phyloP scores from a whole-genome alignment of 37 sponge, comb jelly and placozoan genomes.

The Beroe forskalii region DNA sequence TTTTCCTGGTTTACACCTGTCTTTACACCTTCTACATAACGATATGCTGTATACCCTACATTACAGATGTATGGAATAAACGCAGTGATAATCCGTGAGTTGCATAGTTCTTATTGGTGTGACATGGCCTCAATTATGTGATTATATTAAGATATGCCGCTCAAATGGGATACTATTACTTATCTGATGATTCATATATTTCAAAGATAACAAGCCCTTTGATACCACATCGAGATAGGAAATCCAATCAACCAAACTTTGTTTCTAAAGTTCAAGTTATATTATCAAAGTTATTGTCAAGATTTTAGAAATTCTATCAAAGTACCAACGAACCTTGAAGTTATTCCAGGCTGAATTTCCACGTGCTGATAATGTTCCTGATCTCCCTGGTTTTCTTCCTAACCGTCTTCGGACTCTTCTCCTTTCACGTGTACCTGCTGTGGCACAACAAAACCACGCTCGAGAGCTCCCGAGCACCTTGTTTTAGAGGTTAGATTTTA shows the following conservation, averaged over 20 bases:
- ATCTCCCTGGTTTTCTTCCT: constrained; percentile 31
- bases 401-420: constrained; percentile 44
- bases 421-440: constrained; percentile 51
- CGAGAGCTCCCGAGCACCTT: constrained; percentile 36
- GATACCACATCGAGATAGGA: too few relatives aligned
- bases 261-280: too few relatives aligned
- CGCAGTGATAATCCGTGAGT: constrained; percentile 61
- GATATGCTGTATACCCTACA: constrained; percentile 36
- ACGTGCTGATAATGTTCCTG: constrained; percentile 62
- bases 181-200: too few relatives aligned
- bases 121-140: background rate
- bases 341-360: constrained; percentile 54
- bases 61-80: constrained; percentile 49
- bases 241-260: too few relatives aligned
- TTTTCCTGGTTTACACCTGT: constrained; percentile 22
- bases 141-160: too few relatives aligned
- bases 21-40: constrained; percentile 33
- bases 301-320: too few relatives aligned
- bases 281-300: too few relatives aligned
- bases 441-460: constrained; percentile 33
- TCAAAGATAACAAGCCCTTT: too few relatives aligned
- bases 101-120: background rate
- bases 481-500: constrained; percentile 48
- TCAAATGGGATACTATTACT: too few relatives aligned
- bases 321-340: too few relatives aligned